Percentiles rank a stretch among this genome's conserved stretches.
These are phyloP conservation scores for Geotrypetes seraphini DNA, from an alignment of 2,797 vertebrate species.

Conservation along the genomic window DNA sequence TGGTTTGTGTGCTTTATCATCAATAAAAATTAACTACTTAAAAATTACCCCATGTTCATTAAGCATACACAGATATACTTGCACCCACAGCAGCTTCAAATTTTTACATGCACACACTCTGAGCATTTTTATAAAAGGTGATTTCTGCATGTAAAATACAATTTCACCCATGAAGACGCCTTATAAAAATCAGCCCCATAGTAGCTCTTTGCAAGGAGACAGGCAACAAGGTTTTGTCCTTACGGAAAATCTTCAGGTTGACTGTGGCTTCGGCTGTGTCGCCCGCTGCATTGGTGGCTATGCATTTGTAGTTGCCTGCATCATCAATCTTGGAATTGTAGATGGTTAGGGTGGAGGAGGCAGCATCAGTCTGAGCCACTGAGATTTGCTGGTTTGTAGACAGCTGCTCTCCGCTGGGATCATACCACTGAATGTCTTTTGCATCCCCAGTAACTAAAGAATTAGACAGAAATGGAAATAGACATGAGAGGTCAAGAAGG, in stretches of 20 bases:
- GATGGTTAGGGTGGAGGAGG: conserved; percentile 86
- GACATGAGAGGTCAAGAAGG: neutral
- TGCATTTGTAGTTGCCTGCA: conserved; percentile 88
- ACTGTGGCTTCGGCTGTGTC: conserved; percentile 80
- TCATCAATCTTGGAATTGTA: conserved; percentile 83
- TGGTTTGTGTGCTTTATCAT: too few relatives aligned
- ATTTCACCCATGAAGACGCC: too few relatives aligned
- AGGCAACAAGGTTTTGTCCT: conserved; percentile 28
- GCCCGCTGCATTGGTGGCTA: conserved; percentile 67
- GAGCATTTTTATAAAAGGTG: too few relatives aligned
- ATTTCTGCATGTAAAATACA: too few relatives aligned
- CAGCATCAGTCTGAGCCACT: conserved; percentile 79
- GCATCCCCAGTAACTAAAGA: conserved; percentile 73
- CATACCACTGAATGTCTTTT: conserved; percentile 90
- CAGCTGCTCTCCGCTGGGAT: conserved; percentile 80
- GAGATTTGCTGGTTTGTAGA: conserved; percentile 79
- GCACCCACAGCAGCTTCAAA: too few relatives aligned
- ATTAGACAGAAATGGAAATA: neutral
- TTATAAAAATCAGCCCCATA: too few relatives aligned
- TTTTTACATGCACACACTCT: too few relatives aligned
- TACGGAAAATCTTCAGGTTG: conserved; percentile 94
- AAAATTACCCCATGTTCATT: too few relatives aligned
- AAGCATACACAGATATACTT: too few relatives aligned
- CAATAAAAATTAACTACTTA: too few relatives aligned
- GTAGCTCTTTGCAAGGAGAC: too few relatives aligned